Evolutionary conservation across 2,797 vertebrate species (phyloP).

Genomic region (Alfaro cultratus): DNA sequence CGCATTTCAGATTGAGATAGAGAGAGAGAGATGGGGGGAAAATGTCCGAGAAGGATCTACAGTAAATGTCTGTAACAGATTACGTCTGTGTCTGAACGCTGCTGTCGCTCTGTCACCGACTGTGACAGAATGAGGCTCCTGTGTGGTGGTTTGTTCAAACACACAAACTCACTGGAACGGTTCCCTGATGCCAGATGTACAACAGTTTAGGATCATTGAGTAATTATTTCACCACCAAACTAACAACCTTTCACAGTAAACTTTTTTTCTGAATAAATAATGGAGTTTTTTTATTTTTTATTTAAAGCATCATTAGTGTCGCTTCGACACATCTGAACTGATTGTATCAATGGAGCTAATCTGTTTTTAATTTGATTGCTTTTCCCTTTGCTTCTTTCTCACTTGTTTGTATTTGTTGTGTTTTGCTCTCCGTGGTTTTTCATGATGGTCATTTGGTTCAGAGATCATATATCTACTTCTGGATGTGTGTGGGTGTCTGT

Average conservation of each 20-base stretch:
- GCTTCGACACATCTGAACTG: background rate
- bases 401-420: background rate
- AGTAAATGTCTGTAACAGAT: slow-evolving; percentile 30
- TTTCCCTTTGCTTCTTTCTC: slow-evolving; percentile 6
- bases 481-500: slow-evolving; percentile 14
- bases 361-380: slow-evolving; percentile 32
- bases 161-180: background rate
- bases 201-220: slow-evolving; percentile 18
- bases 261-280: background rate
- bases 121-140: slow-evolving; percentile 58
- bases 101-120: slow-evolving; percentile 23
- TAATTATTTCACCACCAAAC: slow-evolving; percentile 18
- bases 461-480: background rate
- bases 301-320: background rate
- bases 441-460: background rate
- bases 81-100: slow-evolving; percentile 37
- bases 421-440: slow-evolving; percentile 13
- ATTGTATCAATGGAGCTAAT: slow-evolving; percentile 29
- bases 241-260: slow-evolving; percentile 1
- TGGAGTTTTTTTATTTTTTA: background rate
- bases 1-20: background rate
- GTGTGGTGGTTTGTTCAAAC: slow-evolving; percentile 51
- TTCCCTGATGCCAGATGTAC: background rate
- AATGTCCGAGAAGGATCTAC: slow-evolving; percentile 13
- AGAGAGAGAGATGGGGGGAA: background rate